Evolutionary conservation across 2,113 vertebrate genomes (phyloP).

Genomic region (Columba janthina): DNA sequence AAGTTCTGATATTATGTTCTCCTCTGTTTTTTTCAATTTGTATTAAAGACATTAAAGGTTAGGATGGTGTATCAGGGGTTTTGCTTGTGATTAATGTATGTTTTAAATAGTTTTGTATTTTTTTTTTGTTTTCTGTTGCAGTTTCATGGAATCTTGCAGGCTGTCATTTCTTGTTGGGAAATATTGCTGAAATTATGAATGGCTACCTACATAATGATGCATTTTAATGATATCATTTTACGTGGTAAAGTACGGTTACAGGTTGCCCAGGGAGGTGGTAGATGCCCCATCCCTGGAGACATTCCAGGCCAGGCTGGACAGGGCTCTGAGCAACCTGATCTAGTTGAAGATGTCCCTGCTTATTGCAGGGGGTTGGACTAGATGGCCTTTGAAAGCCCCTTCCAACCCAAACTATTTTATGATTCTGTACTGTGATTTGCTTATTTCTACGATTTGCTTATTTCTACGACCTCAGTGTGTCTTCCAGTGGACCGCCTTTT

Average conservation of each 20-base stretch:
- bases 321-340: too few species aligned
- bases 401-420: too few species aligned
- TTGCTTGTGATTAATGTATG: background rate
- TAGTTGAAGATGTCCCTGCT: too few species aligned
- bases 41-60: background rate
- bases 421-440: background rate
- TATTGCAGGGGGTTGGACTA: too few species aligned
- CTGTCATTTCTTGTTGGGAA: background rate
- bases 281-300: too few species aligned
- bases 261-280: too few species aligned
- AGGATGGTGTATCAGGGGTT: background rate
- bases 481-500: background rate
- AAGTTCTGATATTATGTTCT: background rate
- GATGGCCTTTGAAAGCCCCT: too few species aligned
- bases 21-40: background rate
- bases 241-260: too few species aligned
- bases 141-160: background rate
- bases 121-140: background rate
- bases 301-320: too few species aligned
- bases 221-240: background rate
- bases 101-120: background rate
- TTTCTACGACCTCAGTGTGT: background rate
- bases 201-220: background rate
- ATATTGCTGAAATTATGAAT: background rate
- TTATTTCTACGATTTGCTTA: background rate